Evolutionary conservation across 53 echinoderm and acorn worm genomes (phyloP), one percentile per base, ranked within the genome.

Genomic region (Crossaster papposus): DNA sequence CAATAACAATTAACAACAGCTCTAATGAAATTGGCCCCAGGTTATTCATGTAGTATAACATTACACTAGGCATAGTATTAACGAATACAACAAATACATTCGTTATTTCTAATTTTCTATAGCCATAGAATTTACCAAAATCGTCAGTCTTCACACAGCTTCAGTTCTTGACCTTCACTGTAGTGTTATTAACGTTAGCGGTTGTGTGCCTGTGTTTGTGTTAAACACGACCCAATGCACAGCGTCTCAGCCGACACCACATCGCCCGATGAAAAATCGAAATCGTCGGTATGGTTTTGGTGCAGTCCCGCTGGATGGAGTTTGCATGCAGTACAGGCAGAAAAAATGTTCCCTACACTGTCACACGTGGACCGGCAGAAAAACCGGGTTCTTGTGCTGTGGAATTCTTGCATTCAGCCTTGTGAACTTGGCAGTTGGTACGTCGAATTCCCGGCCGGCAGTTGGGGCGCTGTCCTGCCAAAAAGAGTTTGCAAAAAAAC

Each of bases 401-500:
- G 71, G 53, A 53, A 44, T 72, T 14, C 18, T 83, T 52, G 84
- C 72, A 84, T 30, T 26, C 17, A 30, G 29, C 23, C 84, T 31
- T 4, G 18, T 65, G 65, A 84, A 72, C 84, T 84, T 84, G 84
- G 84, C 84, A 72, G 72, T 84, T 84, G 84, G 84, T 72, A 65
- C 1, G 71, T 32, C 75, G 87, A 77, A 87, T 87, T 87, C 54
- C 77, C 76, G n/a, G n/a, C n/a, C n/a, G n/a, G n/a, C n/a, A 54
- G 62, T 77, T 51, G 87, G 82, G 87, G 87, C 87, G 77, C 87
- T 76, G 87, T 75, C 87, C 76, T 87, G 87, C 38, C 34, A 12
- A 65, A 35, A 44, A 26, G 24, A 28, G 44, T n/a, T 87, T 68
- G 70, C 10, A 63, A 36, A 54, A 87, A 87, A 76, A 54, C 30